Evolutionary conservation across 2,888 invertebrate genomes (phyloP).

Genomic region (Brachynemurus nebulosus): DNA sequence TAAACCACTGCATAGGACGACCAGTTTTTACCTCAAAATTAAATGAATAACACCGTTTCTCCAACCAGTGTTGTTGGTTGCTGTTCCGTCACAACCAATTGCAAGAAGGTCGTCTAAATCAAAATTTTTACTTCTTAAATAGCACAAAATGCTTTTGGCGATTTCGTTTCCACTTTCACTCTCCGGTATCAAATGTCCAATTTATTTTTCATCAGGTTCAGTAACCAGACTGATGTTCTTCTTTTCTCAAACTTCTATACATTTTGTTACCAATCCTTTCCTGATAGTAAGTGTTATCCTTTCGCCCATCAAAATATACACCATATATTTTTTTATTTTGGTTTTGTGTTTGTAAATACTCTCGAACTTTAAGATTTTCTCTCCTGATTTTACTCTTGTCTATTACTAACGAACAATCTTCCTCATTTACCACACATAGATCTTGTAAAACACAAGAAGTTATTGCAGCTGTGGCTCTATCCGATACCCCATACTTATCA

Average conservation of each 20-base stretch:
- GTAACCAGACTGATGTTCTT: background rate
- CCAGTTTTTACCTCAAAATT: too few species aligned
- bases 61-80: constrained; percentile 19
- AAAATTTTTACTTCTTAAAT: background rate
- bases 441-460: too few species aligned
- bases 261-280: background rate
- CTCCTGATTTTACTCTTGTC: too few species aligned
- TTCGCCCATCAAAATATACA: too few species aligned
- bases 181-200: constrained; percentile 7
- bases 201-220: background rate
- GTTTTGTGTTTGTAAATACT: too few species aligned
- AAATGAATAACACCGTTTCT: too few species aligned
- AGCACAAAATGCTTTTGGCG: background rate
- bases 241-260: background rate
- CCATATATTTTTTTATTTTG: too few species aligned
- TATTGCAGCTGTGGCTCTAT: too few species aligned
- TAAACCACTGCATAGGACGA: constrained; percentile 19
- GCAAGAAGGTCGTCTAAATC: constrained; percentile 9
- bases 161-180: background rate
- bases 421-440: too few species aligned
- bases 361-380: too few species aligned
- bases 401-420: too few species aligned
- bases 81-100: constrained; percentile 20
- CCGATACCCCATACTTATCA: too few species aligned
- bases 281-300: background rate